Conservation (phyloP, 1,140 invertebrate genomes). For the Aphelenchoides besseyi region DNA sequence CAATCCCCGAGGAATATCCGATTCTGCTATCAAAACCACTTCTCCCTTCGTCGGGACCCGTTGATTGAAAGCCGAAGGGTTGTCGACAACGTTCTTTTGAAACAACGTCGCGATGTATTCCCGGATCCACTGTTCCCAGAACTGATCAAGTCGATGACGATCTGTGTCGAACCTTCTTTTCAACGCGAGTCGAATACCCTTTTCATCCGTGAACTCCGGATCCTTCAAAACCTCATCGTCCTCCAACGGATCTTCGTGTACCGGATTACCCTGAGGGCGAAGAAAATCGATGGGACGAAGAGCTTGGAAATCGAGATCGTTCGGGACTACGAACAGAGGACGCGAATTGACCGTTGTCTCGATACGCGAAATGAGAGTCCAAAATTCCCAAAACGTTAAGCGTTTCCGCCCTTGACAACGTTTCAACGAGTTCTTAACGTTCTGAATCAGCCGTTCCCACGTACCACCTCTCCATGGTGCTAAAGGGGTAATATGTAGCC, state of each 20-base stretch:
- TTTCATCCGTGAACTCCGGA: too few relatives aligned
- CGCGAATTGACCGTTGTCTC: not conserved
- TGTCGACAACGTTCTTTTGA: too few relatives aligned
- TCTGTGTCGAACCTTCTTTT: too few relatives aligned
- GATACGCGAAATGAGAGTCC: not conserved
- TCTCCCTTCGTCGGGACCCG: too few relatives aligned
- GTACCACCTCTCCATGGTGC: constrained; percentile 13
- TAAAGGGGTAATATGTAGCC: not conserved
- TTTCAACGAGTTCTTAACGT: not conserved
- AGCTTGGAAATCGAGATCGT: not conserved
- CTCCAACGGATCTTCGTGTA: not conserved
- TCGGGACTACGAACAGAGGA: not conserved
- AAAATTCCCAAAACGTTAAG: not conserved
- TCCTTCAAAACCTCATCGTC: not conserved
- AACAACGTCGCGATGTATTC: too few relatives aligned
- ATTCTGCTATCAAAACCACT: too few relatives aligned
- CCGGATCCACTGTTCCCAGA: too few relatives aligned
- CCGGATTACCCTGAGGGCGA: not conserved
- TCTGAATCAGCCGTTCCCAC: not conserved
- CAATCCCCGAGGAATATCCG: too few relatives aligned
- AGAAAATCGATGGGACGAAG: not conserved
- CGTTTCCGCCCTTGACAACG: not conserved
- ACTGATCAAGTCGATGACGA: too few relatives aligned
- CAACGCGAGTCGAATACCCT: too few relatives aligned
- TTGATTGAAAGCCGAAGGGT: too few relatives aligned